Evolutionary conservation across 2,113 vertebrate species (phyloP).

Genomic region (Sinocyclocheilus anshuiensis): DNA sequence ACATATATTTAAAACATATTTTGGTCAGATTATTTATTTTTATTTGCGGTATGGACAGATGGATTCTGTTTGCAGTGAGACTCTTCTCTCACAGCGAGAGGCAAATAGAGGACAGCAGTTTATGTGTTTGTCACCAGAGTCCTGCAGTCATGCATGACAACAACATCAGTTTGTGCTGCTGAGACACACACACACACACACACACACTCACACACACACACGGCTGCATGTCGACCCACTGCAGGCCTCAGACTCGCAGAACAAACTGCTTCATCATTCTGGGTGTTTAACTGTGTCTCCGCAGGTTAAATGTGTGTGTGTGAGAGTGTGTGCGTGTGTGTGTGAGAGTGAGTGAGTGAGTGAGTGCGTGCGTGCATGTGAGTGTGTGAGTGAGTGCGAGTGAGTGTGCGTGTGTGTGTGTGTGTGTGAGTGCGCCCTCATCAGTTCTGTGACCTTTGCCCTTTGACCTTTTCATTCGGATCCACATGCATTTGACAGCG

Average conservation of each 20-base stretch:
- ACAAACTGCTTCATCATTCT: conserved; percentile 5
- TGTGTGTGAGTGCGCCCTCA: neutral
- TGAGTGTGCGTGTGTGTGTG: too few relatives aligned
- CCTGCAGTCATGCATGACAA: too few relatives aligned
- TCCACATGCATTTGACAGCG: neutral
- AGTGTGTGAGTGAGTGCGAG: too few relatives aligned
- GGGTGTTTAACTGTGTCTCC: neutral
- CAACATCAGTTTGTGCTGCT: too few relatives aligned
- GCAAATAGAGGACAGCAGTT: neutral
- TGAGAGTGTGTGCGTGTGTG: too few relatives aligned
- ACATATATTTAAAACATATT: neutral
- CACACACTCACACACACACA: neutral
- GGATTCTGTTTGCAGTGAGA: neutral
- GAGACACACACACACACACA: too few relatives aligned
- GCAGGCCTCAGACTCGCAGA: neutral
- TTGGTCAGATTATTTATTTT: neutral
- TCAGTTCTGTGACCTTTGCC: conserved; percentile 1
- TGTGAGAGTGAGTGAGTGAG: too few relatives aligned
- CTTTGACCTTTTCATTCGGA: neutral
- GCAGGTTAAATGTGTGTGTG: neutral
- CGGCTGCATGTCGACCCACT: neutral
- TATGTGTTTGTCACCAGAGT: neutral
- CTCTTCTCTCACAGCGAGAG: neutral
- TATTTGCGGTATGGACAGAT: neutral
- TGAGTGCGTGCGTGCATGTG: too few relatives aligned